phyloP scores from a whole-genome alignment of 2,888 invertebrate genomes.

The Eupithecia pulchellata region DNA sequence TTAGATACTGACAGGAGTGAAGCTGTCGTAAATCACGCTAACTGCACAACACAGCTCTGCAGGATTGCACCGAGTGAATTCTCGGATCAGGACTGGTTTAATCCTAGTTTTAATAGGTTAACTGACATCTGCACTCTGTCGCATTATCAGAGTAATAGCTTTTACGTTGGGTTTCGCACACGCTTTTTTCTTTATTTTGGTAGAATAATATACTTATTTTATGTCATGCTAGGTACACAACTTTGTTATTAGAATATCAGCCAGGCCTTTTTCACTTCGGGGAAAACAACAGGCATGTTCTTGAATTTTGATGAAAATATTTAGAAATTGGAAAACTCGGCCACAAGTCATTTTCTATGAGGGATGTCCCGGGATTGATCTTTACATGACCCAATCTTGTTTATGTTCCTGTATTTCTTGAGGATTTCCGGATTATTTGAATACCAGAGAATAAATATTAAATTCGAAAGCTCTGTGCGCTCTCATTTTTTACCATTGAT shows the following conservation, averaged over 20 bases:
- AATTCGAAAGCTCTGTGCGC: neutral
- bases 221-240: too few species aligned
- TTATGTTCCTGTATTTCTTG: neutral
- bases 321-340: neutral
- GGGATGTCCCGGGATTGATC: neutral
- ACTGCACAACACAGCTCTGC: slow-evolving; percentile 42
- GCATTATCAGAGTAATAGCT: neutral
- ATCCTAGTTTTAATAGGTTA: neutral
- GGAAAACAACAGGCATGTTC: neutral
- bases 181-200: neutral
- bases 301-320: neutral
- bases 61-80: slow-evolving; percentile 22
- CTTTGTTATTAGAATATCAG: too few species aligned
- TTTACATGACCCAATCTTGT: neutral
- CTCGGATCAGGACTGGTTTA: neutral
- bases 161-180: too few species aligned
- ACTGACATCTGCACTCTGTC: neutral
- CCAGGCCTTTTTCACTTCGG: neutral
- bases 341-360: neutral
- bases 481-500: neutral
- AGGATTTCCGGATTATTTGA: neutral
- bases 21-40: slow-evolving; percentile 61
- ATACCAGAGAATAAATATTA: neutral
- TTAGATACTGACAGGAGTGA: slow-evolving; percentile 52
- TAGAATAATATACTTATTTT: too few species aligned